phyloP scores from a whole-genome alignment of 2,797 vertebrate species.

The Anabas testudineus region DNA sequence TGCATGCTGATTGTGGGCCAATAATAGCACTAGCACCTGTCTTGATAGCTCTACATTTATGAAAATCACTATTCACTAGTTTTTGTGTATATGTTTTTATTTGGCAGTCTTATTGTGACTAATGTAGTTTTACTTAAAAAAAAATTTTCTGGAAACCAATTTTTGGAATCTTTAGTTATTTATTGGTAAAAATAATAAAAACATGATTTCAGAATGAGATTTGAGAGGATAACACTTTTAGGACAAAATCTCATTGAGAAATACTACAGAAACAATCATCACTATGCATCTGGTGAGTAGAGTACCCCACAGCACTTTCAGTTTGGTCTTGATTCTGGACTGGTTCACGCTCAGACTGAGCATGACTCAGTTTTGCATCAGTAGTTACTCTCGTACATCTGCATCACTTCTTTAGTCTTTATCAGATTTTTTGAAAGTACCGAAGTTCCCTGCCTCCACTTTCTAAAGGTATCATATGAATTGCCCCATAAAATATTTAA shows the following conservation, averaged over 20 bases:
- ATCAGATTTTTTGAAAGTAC: too few species aligned
- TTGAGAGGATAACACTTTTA: background rate
- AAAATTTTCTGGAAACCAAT: background rate
- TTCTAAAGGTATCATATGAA: too few species aligned
- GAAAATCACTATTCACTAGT: conserved; percentile 67
- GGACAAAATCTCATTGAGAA: background rate
- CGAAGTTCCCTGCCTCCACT: too few species aligned
- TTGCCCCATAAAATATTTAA: too few species aligned
- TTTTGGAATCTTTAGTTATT: background rate
- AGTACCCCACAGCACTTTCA: background rate
- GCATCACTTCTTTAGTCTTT: too few species aligned
- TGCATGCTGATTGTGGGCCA: conserved; percentile 79
- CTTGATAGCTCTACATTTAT: conserved; percentile 78
- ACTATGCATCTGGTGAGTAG: background rate
- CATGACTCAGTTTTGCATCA: too few species aligned
- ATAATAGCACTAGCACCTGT: conserved; percentile 82
- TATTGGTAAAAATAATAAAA: background rate
- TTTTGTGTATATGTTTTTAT: conserved; percentile 48
- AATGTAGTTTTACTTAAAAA: conserved; percentile 32
- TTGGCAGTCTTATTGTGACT: conserved; percentile 16
- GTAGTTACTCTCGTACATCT: too few species aligned
- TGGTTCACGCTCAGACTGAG: background rate
- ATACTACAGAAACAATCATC: background rate
- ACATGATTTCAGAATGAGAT: background rate
- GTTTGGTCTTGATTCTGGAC: background rate